phyloP scores from a whole-genome alignment of 2,113 vertebrate species.

The Coptodon rendalli region DNA sequence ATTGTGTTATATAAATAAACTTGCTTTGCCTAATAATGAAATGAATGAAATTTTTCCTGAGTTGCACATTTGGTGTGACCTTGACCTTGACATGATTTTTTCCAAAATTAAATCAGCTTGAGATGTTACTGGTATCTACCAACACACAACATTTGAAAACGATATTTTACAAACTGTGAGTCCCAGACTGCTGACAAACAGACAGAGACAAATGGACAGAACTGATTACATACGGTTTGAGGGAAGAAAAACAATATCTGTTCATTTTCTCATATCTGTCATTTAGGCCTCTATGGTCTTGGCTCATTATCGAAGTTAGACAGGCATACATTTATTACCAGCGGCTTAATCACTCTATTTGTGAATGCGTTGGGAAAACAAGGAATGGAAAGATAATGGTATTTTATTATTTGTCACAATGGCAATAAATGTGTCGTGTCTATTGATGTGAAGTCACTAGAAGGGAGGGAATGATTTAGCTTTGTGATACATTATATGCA shows the following conservation, averaged over 20 bases:
- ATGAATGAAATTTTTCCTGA: not conserved
- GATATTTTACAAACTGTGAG: not conserved
- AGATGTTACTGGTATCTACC: not conserved
- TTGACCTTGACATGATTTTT: not conserved
- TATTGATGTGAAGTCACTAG: not conserved
- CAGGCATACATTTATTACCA: not conserved
- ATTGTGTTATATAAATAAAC: too few relatives aligned
- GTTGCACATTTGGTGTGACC: not conserved
- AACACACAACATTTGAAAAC: not conserved
- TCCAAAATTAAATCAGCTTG: not conserved
- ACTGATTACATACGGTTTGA: not conserved
- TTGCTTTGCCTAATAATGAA: not conserved
- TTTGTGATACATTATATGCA: not conserved
- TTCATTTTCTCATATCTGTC: not conserved
- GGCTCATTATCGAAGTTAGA: not conserved
- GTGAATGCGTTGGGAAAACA: not conserved
- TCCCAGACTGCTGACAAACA: not conserved
- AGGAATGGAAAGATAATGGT: not conserved
- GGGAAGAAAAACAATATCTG: not conserved
- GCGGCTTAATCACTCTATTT: not conserved
- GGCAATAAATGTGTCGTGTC: not conserved
- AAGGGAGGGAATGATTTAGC: not conserved
- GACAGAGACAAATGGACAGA: not conserved
- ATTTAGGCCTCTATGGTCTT: not conserved
- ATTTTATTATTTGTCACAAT: not conserved